Base-by-base conservation (phyloP, 1,140 invertebrate genomes). In the Drosophila takahashii region DNA sequence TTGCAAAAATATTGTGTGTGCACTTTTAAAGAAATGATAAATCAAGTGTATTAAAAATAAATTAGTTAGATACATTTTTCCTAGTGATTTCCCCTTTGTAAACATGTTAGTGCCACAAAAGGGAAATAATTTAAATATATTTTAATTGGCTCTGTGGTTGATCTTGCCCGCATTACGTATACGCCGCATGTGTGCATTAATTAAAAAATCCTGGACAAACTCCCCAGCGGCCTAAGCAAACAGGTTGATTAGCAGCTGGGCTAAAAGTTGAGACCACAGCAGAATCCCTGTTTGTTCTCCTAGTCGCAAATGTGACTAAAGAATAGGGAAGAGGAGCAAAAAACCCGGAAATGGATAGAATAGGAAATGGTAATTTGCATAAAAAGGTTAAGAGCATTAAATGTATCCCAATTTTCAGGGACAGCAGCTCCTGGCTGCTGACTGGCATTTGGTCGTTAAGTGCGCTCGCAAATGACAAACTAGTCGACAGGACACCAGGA, bases 321-420 rank as follows among this genome's bases (percentile, higher is more conserved):
- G 51, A 47, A 56, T 11, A 27, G 41, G 39, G 16, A 13, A 8
- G n/a, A 36, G n/a, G 8, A 36, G 5, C 10, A 32, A 18, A 6
- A 13, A 39, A 41, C 9, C 64, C 47, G 45, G 59, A 37, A 39
- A 16, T 54, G 41, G 9, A 42, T 45, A 47, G 16, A 52, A 27
- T 32, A 53, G 52, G n/a, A 32, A 79, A 60, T 61, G 45, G 77
- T 74, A 77, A 89, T 87, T 87, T 87, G 83, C 83, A 87, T 89
- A 87, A 87, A 87, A 89, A 89, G 83, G 83, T 87, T 83, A 83
- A 51, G 50, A 62, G 57, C 78, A 81, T 74, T 62, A 78, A 83
- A 75, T 75, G 79, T 71, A 77, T 77, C 59, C 81, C 75, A 83
- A 89, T 87, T 77, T 77, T 81, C 44, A 45, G 48, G 57, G 27